Conservation (phyloP, 2,113 vertebrate species). For the Calonectris borealis region DNA sequence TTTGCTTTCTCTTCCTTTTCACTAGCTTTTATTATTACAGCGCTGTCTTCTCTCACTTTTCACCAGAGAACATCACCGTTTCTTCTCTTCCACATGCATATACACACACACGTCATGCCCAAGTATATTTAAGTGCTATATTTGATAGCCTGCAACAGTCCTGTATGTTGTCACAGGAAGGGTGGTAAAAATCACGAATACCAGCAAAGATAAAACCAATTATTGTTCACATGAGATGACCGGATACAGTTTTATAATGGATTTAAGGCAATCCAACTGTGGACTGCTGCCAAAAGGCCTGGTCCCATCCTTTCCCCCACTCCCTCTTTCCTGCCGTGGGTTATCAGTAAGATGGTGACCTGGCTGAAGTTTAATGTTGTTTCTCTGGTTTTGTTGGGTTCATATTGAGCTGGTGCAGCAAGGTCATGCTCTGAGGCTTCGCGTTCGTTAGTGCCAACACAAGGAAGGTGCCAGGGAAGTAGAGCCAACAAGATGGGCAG, state of each 20-base stretch:
- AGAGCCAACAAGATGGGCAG: not conserved
- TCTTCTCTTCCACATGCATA: not conserved
- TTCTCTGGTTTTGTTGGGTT: not conserved
- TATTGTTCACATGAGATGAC: not conserved
- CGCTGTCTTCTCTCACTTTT: not conserved
- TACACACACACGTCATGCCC: not conserved
- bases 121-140: not conserved
- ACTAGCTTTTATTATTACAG: not conserved
- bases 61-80: not conserved
- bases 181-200: not conserved
- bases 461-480: not conserved
- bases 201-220: not conserved
- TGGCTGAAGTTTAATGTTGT: not conserved
- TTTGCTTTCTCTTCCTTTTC: not conserved
- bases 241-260: not conserved
- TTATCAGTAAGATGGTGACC: not conserved
- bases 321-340: not conserved
- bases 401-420: not conserved
- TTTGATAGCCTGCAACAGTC: not conserved
- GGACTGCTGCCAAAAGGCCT: not conserved
- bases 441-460: fast-evolving
- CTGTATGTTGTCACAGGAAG: not conserved
- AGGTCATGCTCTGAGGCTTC: not conserved
- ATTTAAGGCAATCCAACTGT: not conserved
- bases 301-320: not conserved